Base-by-base conservation (phyloP, 2,888 invertebrate species). In the Limulus polyphemus region DNA sequence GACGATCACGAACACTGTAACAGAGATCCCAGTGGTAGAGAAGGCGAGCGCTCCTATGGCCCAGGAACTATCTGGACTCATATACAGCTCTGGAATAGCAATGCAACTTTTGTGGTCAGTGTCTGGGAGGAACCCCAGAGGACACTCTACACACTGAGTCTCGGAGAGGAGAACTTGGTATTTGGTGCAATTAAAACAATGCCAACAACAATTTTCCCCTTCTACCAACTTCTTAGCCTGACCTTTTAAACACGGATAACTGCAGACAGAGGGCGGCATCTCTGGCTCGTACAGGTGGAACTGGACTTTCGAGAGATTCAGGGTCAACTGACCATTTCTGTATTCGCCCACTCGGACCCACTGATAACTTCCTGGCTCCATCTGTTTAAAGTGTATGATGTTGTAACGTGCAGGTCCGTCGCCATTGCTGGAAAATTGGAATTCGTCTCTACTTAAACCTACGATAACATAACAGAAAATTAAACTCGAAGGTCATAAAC, bases 401-500 rank as follows among this genome's bases (percentile, higher is more conserved):
- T 93, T 90, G 80, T 97, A 97, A 54, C 94, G 82, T 0, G 94
- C 91, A 0, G 94, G 94, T 0, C 94, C 94, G 72, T 95, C 95
- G 0, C 94, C 93, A 71, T 90, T 88, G 63, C 79, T 81, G 75
- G 93, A 90, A 76, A 97, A 97, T 70, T 84, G 86, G 78, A 95
- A 95, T 73, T 85, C 82, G 75, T 93, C 91, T 0, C 89, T 89
- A 70, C 88, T 90, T 47, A 94, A 78, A 73, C 94, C 94, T 93
- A n/a, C n/a, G n/a, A n/a, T n/a, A n/a, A n/a, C n/a, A n/a, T n/a
- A n/a, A n/a, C n/a, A n/a, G n/a, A n/a, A n/a, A n/a, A n/a, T n/a
- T n/a, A n/a, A n/a, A n/a, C n/a, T n/a, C n/a, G n/a, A n/a, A n/a
- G n/a, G n/a, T n/a, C n/a, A n/a, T n/a, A n/a, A n/a, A n/a, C n/a